Conservation (phyloP, 2,888 invertebrate genomes). For the Hylaea fasciaria region DNA sequence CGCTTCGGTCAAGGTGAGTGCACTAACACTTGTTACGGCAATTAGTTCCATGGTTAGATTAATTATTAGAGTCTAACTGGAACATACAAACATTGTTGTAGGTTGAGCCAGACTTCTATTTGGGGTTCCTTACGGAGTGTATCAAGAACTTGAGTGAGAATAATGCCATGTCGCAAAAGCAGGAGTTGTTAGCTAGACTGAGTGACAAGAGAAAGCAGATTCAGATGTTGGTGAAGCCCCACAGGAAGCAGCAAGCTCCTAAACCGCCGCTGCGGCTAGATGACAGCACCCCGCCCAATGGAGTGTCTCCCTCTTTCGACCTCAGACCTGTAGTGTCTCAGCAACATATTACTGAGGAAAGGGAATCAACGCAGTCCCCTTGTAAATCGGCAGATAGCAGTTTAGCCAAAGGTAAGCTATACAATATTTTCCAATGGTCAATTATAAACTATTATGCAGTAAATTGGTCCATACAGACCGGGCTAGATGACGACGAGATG, state of each 20-base stretch:
- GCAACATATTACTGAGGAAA: constrained; percentile 74
- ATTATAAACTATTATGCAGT: too few relatives aligned
- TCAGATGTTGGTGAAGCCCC: constrained; percentile 70
- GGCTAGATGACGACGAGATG: too few relatives aligned
- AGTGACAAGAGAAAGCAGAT: constrained; percentile 87
- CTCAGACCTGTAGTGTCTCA: constrained; percentile 78
- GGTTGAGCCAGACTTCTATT: constrained; percentile 89
- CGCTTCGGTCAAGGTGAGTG: constrained; percentile 88
- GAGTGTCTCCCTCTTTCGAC: constrained; percentile 79
- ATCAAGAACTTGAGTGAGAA: constrained; percentile 84
- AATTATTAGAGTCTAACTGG: constrained; percentile 24
- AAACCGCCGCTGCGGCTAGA: constrained; percentile 76
- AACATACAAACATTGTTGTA: constrained; percentile 49
- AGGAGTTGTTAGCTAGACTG: constrained; percentile 86
- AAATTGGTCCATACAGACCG: too few relatives aligned
- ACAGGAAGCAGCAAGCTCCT: constrained; percentile 70
- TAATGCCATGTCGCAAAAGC: constrained; percentile 78
- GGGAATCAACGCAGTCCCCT: constrained; percentile 64
- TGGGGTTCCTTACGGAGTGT: constrained; percentile 89
- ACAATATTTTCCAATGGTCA: constrained; percentile 7
- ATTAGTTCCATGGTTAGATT: constrained; percentile 39
- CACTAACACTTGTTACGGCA: constrained; percentile 38
- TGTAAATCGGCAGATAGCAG: constrained; percentile 58
- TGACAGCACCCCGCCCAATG: constrained; percentile 76
- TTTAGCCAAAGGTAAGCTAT: constrained; percentile 57